phyloP scores from a whole-genome alignment of 1,140 invertebrate species.

The Lerema accius region DNA sequence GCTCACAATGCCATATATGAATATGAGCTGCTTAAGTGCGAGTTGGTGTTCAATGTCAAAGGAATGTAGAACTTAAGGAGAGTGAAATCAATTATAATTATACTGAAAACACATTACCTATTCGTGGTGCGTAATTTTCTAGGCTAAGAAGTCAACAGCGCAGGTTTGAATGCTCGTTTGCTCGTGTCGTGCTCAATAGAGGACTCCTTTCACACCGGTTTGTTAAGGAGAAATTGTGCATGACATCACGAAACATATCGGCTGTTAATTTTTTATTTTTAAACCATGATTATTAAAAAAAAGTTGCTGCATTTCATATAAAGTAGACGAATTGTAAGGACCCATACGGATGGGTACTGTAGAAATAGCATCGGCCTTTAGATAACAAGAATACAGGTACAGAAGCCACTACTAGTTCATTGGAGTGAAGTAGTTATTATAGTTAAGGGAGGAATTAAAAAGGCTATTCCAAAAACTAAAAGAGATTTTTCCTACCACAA shows the following conservation, averaged over 20 bases:
- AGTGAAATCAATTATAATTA: constrained; percentile 41
- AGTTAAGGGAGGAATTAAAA: too few relatives aligned
- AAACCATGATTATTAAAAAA: constrained; percentile 8
- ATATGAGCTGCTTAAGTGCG: background rate
- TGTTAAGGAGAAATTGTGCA: constrained; percentile 38
- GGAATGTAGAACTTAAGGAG: constrained; percentile 24
- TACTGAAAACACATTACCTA: constrained; percentile 30
- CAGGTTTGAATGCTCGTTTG: constrained; percentile 34
- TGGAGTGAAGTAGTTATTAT: too few relatives aligned
- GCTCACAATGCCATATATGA: background rate
- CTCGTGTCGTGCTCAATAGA: constrained; percentile 18
- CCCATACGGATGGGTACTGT: too few relatives aligned
- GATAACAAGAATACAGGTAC: too few relatives aligned
- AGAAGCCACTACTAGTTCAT: too few relatives aligned
- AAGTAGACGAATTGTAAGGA: too few relatives aligned
- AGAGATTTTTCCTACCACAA: too few relatives aligned
- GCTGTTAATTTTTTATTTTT: constrained; percentile 13
- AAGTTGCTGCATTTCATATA: background rate
- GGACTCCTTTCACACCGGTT: constrained; percentile 44
- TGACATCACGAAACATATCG: constrained; percentile 28
- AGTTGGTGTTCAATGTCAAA: constrained; percentile 15
- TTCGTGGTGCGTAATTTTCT: constrained; percentile 37
- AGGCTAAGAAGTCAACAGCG: constrained; percentile 31
- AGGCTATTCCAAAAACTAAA: too few relatives aligned
- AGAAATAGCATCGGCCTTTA: too few relatives aligned